These are phyloP conservation scores for Dipodomys merriami DNA, from an alignment of 2,113 vertebrate species.

Conservation along the genomic window DNA sequence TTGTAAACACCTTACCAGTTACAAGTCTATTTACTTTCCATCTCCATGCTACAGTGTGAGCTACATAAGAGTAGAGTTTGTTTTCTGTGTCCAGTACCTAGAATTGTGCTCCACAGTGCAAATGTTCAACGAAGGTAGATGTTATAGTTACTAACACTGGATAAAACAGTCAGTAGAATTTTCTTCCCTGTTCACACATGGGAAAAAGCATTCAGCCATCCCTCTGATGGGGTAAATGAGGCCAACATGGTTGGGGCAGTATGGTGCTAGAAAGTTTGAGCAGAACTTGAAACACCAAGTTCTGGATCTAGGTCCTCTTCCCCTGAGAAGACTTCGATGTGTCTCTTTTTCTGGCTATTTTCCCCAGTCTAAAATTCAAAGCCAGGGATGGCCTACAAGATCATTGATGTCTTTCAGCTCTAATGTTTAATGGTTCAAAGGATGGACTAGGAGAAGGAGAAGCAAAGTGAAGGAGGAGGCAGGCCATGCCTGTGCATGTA, in stretches of 20 bases:
- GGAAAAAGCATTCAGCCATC: background rate
- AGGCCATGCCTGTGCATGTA: background rate
- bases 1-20: background rate
- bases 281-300: background rate
- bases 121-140: background rate
- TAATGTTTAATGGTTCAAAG: conserved; percentile 16
- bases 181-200: background rate
- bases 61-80: background rate
- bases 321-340: background rate
- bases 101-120: conserved; percentile 20
- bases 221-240: background rate
- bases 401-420: conserved; percentile 8
- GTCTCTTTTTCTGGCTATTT: background rate
- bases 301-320: background rate
- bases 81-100: background rate
- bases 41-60: background rate
- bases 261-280: background rate
- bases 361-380: background rate
- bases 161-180: conserved; percentile 6
- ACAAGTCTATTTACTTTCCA: background rate
- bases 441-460: background rate
- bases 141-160: background rate
- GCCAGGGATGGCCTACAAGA: background rate
- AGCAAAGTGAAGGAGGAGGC: background rate
- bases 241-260: background rate